These are phyloP conservation scores for Drosophila mulleri DNA, from an alignment of 2,888 invertebrate species.

Conservation along the genomic window DNA sequence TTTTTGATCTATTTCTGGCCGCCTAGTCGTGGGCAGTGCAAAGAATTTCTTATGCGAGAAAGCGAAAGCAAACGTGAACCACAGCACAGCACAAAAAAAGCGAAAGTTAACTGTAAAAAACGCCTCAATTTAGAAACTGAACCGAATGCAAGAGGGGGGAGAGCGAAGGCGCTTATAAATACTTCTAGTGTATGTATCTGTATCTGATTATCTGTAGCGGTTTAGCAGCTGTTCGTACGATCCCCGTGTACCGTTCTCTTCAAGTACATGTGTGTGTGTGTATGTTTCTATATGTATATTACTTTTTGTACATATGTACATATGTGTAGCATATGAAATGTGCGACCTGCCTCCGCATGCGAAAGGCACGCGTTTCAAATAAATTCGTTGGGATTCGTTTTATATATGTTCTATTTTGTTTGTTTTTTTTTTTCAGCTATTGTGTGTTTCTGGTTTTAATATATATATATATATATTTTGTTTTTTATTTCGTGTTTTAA, in stretches of 20 bases:
- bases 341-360: conserved; percentile 51
- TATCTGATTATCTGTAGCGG: conserved; percentile 76
- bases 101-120: conserved; percentile 74
- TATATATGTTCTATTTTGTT: conserved; percentile 28
- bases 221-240: conserved; percentile 58
- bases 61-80: conserved; percentile 67
- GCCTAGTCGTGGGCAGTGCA: conserved; percentile 54
- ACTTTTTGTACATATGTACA: conserved; percentile 33
- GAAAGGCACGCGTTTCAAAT: conserved; percentile 50
- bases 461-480: too few relatives aligned
- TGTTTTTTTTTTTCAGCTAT: conserved; percentile 26
- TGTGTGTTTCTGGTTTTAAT: conserved; percentile 18
- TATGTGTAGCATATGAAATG: conserved; percentile 50
- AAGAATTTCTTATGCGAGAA: conserved; percentile 67
- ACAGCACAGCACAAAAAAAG: conserved; percentile 56
- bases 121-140: conserved; percentile 53
- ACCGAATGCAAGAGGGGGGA: conserved; percentile 37
- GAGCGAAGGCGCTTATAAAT: conserved; percentile 65
- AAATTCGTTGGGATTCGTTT: conserved; percentile 35
- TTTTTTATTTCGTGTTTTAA: conserved; percentile 14
- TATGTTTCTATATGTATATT: conserved; percentile 22
- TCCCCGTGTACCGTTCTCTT: conserved; percentile 19
- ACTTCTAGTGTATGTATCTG: conserved; percentile 73
- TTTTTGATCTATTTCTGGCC: conserved; percentile 64
- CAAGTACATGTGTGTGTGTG: conserved; percentile 9